Evolutionary conservation across 2,888 invertebrate species (phyloP), one percentile per base, ranked within the genome.

Genomic region (Erebia palarica): DNA sequence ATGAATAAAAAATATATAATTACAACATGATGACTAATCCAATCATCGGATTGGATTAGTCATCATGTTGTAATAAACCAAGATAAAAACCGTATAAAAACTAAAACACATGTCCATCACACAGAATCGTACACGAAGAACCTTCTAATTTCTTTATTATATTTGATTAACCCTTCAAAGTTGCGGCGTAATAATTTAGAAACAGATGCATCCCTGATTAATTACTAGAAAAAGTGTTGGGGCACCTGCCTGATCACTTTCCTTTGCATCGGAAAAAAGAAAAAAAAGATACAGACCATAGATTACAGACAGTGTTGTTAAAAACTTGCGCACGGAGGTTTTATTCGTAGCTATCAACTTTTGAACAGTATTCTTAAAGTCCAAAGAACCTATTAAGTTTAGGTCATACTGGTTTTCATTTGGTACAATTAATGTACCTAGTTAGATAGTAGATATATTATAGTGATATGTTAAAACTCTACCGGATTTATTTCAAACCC

Each of bases 91-190:
- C 42, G 42, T 21, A 61, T 53, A 78, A 82, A 84, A 85, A 71
- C 68, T 21, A 44, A 60, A 18, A 55, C 91, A 89, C 88, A 90
- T 89, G 89, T 79, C 86, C 84, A 80, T 84, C 85, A 49, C 49
- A 14, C 47, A 79, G 79, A 71, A 68, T 68, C 51, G 18, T 53
- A 65, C 65, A 47, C 68, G 70, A 68, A 49, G 63, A 72, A 74
- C 75, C 74, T 75, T 84, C 87, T 91, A 92, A 92, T 92, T 90
- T 89, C 92, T 92, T 92, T 91, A 92, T 92, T 91, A 90, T 90
- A 87, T 92, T 92, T 92, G 91, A 92, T 91, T 91, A 92, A 90
- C 91, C 91, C 92, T 90, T 91, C 87, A 88, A 86, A 87, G 78
- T 78, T 73, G 77, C 77, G 59, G 67, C 80, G 86, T 91, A 91